A percentile compares a stretch with the other conserved stretches of the same genome.
Evolutionary conservation across 2,113 vertebrate genomes (phyloP).

Genomic region (Burhinus bistriatus): DNA sequence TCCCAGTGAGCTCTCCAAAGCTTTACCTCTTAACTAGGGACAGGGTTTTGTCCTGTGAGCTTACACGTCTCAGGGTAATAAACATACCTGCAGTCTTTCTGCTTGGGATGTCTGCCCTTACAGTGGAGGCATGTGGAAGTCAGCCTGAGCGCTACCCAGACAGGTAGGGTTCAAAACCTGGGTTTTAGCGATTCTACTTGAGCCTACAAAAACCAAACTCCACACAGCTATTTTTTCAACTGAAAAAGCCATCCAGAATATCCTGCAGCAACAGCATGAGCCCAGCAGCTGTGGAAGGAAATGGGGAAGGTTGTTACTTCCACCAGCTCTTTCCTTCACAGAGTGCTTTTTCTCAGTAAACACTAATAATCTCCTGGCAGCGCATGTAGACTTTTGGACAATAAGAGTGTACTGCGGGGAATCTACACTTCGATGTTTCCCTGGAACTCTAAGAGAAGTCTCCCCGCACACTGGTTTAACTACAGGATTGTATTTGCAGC

Average conservation of each 20-base stretch:
- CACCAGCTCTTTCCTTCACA: not conserved
- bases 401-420: not conserved
- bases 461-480: not conserved
- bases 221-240: not conserved
- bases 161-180: not conserved
- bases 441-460: not conserved
- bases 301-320: not conserved
- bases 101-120: not conserved
- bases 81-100: not conserved
- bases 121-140: fast-evolving
- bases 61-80: not conserved
- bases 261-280: not conserved
- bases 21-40: not conserved
- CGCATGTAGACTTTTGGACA: not conserved
- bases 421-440: not conserved
- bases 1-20: not conserved
- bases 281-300: not conserved
- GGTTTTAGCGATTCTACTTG: not conserved
- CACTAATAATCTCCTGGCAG: not conserved
- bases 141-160: not conserved
- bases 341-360: constrained; percentile 7
- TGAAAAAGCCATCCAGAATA: not conserved
- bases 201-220: not conserved
- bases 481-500: not conserved
- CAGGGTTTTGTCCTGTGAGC: not conserved